Conservation (phyloP, 1,140 invertebrate genomes). For the Planococcus citri region DNA sequence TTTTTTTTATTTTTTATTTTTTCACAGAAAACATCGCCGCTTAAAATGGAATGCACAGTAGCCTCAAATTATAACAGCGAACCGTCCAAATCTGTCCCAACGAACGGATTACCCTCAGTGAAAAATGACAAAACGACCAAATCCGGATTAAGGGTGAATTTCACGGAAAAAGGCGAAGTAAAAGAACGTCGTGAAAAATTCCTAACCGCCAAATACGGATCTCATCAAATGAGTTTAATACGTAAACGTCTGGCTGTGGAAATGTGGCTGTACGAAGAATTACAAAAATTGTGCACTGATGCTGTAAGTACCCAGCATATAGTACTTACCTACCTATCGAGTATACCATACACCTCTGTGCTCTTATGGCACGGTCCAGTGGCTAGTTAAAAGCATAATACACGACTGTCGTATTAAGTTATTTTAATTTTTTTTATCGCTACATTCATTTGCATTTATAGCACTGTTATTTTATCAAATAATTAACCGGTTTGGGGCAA, state of each 20-base stretch:
- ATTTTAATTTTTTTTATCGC: neutral
- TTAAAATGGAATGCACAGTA: constrained; percentile 25
- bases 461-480: neutral
- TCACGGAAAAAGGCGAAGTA: constrained; percentile 71
- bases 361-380: neutral
- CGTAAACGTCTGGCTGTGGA: constrained; percentile 85
- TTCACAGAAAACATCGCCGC: neutral
- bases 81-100: constrained; percentile 1
- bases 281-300: constrained; percentile 59
- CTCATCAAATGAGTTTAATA: constrained; percentile 93
- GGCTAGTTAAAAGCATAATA: neutral
- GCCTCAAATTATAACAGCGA: constrained; percentile 24
- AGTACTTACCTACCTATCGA: too few species aligned
- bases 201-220: constrained; percentile 89
- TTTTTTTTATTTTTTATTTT: neutral
- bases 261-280: constrained; percentile 93
- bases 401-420: neutral
- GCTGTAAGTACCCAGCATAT: neutral
- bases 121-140: constrained; percentile 51
- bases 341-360: too few species aligned
- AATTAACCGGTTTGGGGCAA: constrained; percentile 15
- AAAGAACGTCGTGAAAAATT: constrained; percentile 84
- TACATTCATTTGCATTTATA: neutral
- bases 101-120: constrained; percentile 35
- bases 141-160: constrained; percentile 71